Evolutionary conservation across 2,888 invertebrate species (phyloP).

Genomic region (Ennomos quercinarius): DNA sequence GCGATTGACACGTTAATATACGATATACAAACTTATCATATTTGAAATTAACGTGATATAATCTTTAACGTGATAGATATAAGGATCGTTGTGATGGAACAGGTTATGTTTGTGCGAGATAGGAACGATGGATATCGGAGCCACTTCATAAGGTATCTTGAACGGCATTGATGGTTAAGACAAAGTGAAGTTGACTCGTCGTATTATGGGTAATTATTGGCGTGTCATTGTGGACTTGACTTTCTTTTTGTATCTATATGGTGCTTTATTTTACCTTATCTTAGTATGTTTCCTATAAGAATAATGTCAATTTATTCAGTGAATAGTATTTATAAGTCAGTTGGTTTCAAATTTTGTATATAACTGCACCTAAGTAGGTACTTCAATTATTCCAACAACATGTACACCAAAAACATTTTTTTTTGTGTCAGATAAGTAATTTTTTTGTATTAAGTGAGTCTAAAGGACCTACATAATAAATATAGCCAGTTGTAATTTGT

Average conservation of each 20-base stretch:
- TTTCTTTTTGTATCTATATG: slow-evolving; percentile 32
- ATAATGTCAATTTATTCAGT: too few relatives aligned
- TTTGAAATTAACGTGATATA: slow-evolving; percentile 34
- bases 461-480: too few relatives aligned
- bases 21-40: slow-evolving; percentile 46
- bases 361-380: too few relatives aligned
- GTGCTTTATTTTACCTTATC: too few relatives aligned
- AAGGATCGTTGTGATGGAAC: slow-evolving; percentile 25
- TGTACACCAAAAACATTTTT: too few relatives aligned
- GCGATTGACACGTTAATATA: slow-evolving; percentile 81
- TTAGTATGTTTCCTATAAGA: too few relatives aligned
- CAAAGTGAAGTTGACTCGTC: slow-evolving; percentile 78
- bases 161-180: slow-evolving; percentile 66
- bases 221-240: slow-evolving; percentile 62
- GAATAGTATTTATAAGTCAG: too few relatives aligned
- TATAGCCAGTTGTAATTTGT: too few relatives aligned
- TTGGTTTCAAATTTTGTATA: too few relatives aligned
- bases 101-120: slow-evolving; percentile 50
- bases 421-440: too few relatives aligned
- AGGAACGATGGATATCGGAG: slow-evolving; percentile 65
- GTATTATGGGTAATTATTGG: slow-evolving; percentile 68
- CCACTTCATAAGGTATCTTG: slow-evolving; percentile 65
- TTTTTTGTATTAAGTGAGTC: too few relatives aligned
- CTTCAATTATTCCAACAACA: too few relatives aligned
- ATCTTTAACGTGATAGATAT: slow-evolving; percentile 32